These are phyloP conservation scores for Alligator sinensis DNA, from an alignment of 2,113 vertebrate genomes.

Conservation along the genomic window DNA sequence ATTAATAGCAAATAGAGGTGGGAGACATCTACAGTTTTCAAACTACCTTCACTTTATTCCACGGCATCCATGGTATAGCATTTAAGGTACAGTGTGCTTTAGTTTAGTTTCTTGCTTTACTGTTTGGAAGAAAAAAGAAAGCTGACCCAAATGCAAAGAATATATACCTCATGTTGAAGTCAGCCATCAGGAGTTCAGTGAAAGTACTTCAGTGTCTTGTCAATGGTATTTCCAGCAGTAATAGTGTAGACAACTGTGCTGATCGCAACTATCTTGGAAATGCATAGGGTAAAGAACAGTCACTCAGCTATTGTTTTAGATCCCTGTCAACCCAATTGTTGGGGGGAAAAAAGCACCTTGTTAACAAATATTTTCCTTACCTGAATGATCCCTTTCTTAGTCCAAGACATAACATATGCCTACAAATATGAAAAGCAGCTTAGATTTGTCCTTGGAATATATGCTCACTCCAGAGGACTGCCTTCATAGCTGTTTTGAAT, in stretches of 20 bases:
- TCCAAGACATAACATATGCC: not conserved
- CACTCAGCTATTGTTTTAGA: not conserved
- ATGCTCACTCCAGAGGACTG: not conserved
- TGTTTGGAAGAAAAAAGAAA: not conserved
- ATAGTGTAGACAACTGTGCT: not conserved
- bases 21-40: not conserved
- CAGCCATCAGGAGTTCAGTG: not conserved
- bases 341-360: not conserved
- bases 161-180: not conserved
- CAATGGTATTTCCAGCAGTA: not conserved
- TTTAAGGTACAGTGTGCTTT: not conserved
- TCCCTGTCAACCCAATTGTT: not conserved
- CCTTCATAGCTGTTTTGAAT: not conserved
- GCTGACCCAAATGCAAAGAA: not conserved
- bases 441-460: not conserved
- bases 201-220: not conserved
- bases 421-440: not conserved
- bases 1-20: not conserved
- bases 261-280: not conserved
- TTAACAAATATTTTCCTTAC: not conserved
- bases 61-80: too few species aligned
- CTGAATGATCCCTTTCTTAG: not conserved
- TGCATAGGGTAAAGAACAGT: not conserved
- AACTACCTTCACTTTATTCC: too few species aligned
- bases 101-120: too few species aligned